These are phyloP conservation scores for Plectropomus leopardus DNA, from an alignment of 2,113 vertebrate genomes.

Conservation along the genomic window DNA sequence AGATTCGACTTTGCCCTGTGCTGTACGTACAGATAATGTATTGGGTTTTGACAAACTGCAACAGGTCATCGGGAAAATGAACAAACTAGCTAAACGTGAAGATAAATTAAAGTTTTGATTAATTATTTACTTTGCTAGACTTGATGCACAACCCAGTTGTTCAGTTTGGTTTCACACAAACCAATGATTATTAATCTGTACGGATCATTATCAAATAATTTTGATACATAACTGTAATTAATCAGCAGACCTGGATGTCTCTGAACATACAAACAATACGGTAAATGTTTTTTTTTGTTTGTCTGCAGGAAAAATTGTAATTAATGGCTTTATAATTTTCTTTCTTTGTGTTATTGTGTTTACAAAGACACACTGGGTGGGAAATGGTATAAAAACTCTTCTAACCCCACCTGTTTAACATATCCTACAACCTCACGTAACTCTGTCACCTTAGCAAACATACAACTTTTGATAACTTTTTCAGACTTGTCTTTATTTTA, in stretches of 20 bases:
- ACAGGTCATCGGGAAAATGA: neutral
- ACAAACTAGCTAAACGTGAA: neutral
- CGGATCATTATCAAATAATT: slow-evolving; percentile 10
- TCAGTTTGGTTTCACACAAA: neutral
- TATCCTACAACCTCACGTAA: no score
- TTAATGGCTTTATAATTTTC: slow-evolving; percentile 34
- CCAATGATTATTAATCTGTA: slow-evolving; percentile 3
- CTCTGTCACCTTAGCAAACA: no score
- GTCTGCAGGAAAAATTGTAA: slow-evolving; percentile 8
- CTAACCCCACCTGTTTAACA: no score
- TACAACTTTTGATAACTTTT: no score
- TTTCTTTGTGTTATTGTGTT: slow-evolving; percentile 20
- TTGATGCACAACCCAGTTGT: neutral
- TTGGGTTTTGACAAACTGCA: neutral
- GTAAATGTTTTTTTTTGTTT: neutral
- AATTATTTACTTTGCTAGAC: neutral
- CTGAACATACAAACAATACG: neutral
- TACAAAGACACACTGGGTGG: neutral
- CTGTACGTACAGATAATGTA: neutral
- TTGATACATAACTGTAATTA: slow-evolving; percentile 25
- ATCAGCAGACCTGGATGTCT: slow-evolving; percentile 20
- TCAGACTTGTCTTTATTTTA: no score
- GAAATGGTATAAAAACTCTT: no score
- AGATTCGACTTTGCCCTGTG: neutral
- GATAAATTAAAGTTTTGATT: neutral